These are phyloP conservation scores for Oreochromis tanganicae DNA, from an alignment of 2,113 vertebrate species.

Conservation along the genomic window DNA sequence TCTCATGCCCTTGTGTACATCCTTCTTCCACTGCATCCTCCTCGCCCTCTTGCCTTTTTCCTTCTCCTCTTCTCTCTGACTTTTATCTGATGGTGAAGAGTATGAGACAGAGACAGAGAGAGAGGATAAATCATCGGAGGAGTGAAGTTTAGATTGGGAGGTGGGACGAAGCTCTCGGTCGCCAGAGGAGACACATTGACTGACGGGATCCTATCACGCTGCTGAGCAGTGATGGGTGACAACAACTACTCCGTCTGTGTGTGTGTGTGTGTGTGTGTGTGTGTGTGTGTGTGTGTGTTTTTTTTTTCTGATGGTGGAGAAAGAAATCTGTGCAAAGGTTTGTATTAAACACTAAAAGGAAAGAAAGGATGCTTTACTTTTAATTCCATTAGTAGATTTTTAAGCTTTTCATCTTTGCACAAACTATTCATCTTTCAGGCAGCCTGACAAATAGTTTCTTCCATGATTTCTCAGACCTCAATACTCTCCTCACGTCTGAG, in stretches of 20 bases:
- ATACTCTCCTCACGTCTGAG: not conserved
- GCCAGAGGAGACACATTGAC: not conserved
- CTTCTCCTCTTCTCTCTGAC: not conserved
- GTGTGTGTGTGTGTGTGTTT: not conserved
- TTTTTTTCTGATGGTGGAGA: not conserved
- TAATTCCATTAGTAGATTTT: not conserved
- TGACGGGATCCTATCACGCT: constrained; percentile 18
- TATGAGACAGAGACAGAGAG: not conserved
- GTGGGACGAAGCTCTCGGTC: not conserved
- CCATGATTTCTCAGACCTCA: not conserved
- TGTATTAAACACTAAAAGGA: not conserved
- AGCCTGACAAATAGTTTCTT: not conserved
- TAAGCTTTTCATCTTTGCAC: not conserved
- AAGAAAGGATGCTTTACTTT: not conserved
- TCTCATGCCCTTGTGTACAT: accelerated
- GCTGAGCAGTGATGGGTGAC: constrained; percentile 3
- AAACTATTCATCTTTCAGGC: not conserved
- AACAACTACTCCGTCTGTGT: not conserved
- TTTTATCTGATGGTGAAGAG: not conserved
- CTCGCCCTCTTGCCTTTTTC: not conserved
- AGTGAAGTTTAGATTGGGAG: constrained; percentile 2
- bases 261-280: not conserved
- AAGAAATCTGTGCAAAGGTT: not conserved
- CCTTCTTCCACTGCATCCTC: not conserved
- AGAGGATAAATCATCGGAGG: not conserved